These are phyloP conservation scores for Steinernema carpocapsae DNA, from an alignment of 2,888 invertebrate genomes.

Conservation along the genomic window DNA sequence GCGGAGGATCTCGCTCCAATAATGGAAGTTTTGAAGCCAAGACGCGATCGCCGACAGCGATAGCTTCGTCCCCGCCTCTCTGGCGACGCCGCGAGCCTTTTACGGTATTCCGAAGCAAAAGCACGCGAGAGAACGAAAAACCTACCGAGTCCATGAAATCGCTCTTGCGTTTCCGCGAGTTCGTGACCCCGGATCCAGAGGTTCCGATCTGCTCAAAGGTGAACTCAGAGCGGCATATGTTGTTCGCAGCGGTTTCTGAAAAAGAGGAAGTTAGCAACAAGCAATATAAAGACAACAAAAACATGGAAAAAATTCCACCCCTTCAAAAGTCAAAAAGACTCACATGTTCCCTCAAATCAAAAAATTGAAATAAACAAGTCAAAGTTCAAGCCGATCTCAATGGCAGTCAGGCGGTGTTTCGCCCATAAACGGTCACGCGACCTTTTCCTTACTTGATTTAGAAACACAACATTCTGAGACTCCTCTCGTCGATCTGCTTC, in stretches of 20 bases:
- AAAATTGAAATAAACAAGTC: not conserved
- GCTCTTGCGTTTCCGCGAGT: conserved; percentile 57
- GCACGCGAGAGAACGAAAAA: not conserved
- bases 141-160: conserved; percentile 24
- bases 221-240: conserved; percentile 54
- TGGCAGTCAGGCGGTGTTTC: no score
- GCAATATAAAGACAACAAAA: no score
- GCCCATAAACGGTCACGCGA: no score
- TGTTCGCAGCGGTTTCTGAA: conserved; percentile 46
- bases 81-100: not conserved
- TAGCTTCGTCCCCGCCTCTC: not conserved
- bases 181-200: conserved; percentile 44
- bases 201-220: conserved; percentile 61
- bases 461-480: no score
- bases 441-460: no score
- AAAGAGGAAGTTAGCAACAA: no score
- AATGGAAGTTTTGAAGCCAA: conserved; percentile 20
- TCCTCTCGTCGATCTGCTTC: no score
- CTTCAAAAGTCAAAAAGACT: no score
- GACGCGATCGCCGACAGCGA: conserved; percentile 9
- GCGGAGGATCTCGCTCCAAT: conserved; percentile 11
- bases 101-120: conserved; percentile 8
- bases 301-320: no score
- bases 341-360: not conserved
- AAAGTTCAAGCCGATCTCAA: not conserved